Base-by-base conservation (phyloP, 1,140 invertebrate genomes). In the Trichonephila clavipes region DNA sequence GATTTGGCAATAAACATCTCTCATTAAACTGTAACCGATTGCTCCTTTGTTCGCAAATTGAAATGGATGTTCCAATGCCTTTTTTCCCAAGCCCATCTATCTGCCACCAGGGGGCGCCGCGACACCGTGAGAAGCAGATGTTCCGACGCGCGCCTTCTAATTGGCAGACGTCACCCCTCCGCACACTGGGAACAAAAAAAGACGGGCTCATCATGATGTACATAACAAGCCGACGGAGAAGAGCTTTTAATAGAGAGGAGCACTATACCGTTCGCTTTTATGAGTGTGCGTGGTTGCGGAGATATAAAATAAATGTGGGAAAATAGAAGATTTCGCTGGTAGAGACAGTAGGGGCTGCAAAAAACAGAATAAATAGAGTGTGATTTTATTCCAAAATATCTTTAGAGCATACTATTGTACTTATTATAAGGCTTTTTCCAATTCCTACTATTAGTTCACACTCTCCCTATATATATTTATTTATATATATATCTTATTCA, bases 111-210 rank as follows among this genome's bases (percentile, higher is more conserved):
- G 69, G 69, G 69, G 69, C 69, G 69, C 24, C 28, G 69, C 28
- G 28, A 24, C 28, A 77, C 81, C 81, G 81, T 83, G 81, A 83
- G 81, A 83, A 83, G 81, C 81, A 83, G 81, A 83, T 83, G 81
- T 83, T 83, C 40, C 18, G 81, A 24, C n/a, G 81, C 6, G 19
- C 40, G 40, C 81, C 44, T 83, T 83, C 69, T 83, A 83, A 83
- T 83, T 83, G 81, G 81, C 18, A 40, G n/a, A 21, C 51, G 40
- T 24, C 24, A 16, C 24, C 24, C 24, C 69, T 72, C 24, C 69
- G 16, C 12, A 2, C 2, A 28, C 69, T 14, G 28, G 28, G 28
- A 14, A 18, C 24, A 77, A 72, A 34, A 77, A 77, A 28, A 28
- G 6, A 40, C 16, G 19, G 19, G 44, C 81, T 19, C 81, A 58